Conservation (phyloP, 2,888 invertebrate genomes). For the Ramazzottius varieornatus region DNA sequence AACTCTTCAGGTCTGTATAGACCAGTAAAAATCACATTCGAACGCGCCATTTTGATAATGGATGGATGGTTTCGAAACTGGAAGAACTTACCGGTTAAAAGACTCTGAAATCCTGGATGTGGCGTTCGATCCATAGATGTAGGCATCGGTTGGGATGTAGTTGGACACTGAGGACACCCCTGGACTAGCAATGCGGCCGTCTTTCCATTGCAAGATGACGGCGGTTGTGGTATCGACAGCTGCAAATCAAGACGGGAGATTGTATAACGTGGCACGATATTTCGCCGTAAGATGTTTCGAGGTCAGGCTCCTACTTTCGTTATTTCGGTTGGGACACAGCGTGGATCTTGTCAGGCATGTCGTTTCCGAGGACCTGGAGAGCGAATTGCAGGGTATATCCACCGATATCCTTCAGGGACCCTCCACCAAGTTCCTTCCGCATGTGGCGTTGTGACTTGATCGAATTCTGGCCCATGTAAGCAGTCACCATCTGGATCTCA, state of each 20-base stretch:
- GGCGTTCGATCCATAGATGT: not conserved
- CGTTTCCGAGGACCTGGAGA: not conserved
- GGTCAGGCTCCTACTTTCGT: not conserved
- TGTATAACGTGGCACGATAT: too few relatives aligned
- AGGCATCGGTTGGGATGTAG: not conserved
- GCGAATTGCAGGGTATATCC: not conserved
- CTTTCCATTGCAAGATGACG: not conserved
- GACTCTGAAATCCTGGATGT: too few relatives aligned
- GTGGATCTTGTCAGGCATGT: not conserved
- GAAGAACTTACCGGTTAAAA: too few relatives aligned
- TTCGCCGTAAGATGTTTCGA: not conserved
- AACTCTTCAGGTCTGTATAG: not conserved
- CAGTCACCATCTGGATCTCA: not conserved
- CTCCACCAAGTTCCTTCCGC: slow-evolving; percentile 1
- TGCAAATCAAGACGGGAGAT: not conserved
- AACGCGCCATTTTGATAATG: too few relatives aligned
- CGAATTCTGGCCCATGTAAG: not conserved
- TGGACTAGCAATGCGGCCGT: not conserved
- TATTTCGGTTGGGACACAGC: not conserved
- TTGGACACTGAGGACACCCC: not conserved
- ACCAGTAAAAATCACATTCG: too few relatives aligned
- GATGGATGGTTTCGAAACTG: too few relatives aligned
- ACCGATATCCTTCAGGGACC: not conserved
- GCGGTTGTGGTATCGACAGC: not conserved
- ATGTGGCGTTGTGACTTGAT: not conserved